Percentiles rank a stretch among this genome's conserved stretches.
These are phyloP conservation scores for Trachops cirrhosus DNA, from an alignment of 2,797 vertebrate genomes.

Conservation along the genomic window DNA sequence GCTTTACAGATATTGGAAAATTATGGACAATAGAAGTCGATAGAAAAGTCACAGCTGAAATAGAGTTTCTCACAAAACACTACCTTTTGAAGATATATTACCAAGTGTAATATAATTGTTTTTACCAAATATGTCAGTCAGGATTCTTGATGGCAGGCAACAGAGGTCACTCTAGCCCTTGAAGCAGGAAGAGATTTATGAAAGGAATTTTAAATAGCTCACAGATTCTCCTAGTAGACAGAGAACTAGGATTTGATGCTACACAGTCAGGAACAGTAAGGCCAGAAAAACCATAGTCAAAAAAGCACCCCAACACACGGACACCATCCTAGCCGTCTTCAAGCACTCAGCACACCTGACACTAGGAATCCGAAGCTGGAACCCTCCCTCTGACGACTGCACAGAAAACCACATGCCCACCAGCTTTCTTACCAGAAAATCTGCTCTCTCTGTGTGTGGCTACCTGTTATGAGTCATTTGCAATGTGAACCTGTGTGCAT, in stretches of 20 bases:
- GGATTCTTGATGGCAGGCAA: neutral
- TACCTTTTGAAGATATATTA: neutral
- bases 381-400: neutral
- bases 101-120: neutral
- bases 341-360: neutral
- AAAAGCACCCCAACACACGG: neutral
- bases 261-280: neutral
- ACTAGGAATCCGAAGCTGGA: neutral
- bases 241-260: neutral
- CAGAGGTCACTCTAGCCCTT: neutral
- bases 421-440: neutral
- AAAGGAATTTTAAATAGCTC: neutral
- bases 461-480: neutral
- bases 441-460: neutral
- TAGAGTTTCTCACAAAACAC: neutral
- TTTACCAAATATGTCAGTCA: neutral
- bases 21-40: neutral
- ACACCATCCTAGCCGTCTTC: neutral
- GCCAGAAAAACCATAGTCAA: neutral
- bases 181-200: neutral
- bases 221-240: neutral
- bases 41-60: neutral
- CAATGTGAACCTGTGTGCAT: neutral
- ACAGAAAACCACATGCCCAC: neutral
- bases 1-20: neutral